phyloP scores from a whole-genome alignment of 2,113 vertebrate genomes.

The Falcunculus frontatus region DNA sequence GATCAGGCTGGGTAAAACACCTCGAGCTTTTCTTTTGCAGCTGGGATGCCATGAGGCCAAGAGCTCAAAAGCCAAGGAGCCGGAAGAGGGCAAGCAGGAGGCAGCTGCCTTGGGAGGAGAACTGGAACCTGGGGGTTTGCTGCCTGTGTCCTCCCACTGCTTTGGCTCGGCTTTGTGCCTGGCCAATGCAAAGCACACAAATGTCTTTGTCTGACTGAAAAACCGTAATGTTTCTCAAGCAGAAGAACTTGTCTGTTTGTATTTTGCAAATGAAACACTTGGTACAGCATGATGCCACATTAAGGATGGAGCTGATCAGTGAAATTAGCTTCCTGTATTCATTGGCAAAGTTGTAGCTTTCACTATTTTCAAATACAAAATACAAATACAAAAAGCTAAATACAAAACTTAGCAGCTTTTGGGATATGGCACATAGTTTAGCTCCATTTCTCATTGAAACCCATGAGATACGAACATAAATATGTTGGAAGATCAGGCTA shows the following conservation, averaged over 20 bases:
- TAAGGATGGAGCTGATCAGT: neutral
- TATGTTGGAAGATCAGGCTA: neutral
- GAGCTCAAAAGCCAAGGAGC: neutral
- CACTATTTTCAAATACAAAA: neutral
- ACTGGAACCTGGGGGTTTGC: neutral
- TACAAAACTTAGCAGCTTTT: neutral
- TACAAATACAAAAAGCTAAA: neutral
- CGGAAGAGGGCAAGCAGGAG: neutral
- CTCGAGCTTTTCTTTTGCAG: neutral
- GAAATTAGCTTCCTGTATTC: constrained; percentile 11
- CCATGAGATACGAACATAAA: neutral
- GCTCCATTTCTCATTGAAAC: neutral
- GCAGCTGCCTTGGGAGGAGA: neutral
- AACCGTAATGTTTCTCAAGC: neutral
- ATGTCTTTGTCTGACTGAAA: neutral
- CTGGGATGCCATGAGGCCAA: neutral
- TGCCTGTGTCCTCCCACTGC: neutral
- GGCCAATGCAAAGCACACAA: neutral
- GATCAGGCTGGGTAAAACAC: neutral
- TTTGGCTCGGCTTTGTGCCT: neutral
- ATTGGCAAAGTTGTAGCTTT: neutral
- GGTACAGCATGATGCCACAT: neutral
- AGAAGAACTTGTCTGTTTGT: neutral
- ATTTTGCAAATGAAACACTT: constrained; percentile 2
- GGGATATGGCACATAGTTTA: neutral